Percentiles rank a stretch among this genome's conserved stretches.
These are phyloP conservation scores for Nestor notabilis DNA, from an alignment of 2,113 vertebrate species.

Conservation along the genomic window DNA sequence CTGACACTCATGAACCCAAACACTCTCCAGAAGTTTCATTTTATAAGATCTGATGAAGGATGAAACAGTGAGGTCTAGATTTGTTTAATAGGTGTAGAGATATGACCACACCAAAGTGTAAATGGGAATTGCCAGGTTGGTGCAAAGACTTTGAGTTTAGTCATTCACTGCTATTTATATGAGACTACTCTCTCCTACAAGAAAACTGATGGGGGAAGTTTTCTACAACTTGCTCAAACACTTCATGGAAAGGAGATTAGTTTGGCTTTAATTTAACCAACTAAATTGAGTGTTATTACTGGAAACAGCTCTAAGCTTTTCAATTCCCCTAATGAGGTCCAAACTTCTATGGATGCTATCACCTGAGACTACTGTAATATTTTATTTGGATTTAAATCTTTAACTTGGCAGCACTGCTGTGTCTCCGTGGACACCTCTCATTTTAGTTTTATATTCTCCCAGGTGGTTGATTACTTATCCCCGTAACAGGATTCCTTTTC, in stretches of 20 bases:
- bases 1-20: neutral
- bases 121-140: neutral
- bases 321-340: conserved; percentile 69
- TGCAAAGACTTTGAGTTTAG: neutral
- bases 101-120: neutral
- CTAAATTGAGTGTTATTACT: conserved; percentile 68
- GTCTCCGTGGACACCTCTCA: conserved; percentile 52
- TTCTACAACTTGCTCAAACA: conserved; percentile 67
- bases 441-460: conserved; percentile 68
- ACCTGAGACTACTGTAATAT: conserved; percentile 71
- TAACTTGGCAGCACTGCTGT: conserved; percentile 40
- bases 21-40: neutral
- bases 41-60: conserved; percentile 17
- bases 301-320: conserved; percentile 68
- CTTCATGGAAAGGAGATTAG: conserved; percentile 69
- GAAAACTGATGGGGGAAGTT: conserved; percentile 53
- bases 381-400: conserved; percentile 70
- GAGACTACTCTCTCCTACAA: conserved; percentile 2
- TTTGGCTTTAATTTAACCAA: conserved; percentile 66
- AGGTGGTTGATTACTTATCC: conserved; percentile 63
- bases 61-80: neutral
- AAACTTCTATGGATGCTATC: conserved; percentile 69
- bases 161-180: neutral
- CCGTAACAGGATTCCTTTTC: conserved; percentile 55
- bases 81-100: neutral